A percentile compares a stretch with the other conserved stretches of the same genome.
phyloP scores from a whole-genome alignment of 2,888 invertebrate genomes.

The Iselma pallidipennis region DNA sequence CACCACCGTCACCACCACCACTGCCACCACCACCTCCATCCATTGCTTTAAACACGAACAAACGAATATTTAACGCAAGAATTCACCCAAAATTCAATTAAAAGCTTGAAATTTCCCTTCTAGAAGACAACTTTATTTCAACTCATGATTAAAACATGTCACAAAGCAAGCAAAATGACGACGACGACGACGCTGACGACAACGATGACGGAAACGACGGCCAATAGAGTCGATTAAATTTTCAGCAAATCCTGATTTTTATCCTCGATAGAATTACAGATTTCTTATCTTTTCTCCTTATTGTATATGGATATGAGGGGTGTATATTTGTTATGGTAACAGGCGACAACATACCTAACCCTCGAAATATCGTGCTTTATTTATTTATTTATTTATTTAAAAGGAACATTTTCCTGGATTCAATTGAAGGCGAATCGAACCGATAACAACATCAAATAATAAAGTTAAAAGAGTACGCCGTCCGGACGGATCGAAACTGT shows the following conservation, averaged over 20 bases:
- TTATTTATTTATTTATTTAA: conserved; percentile 2
- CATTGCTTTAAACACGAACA: conserved; percentile 23
- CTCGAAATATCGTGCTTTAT: neutral
- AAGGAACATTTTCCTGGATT: neutral
- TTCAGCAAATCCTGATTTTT: too few species aligned
- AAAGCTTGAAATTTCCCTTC: conserved; percentile 32
- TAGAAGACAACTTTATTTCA: conserved; percentile 46
- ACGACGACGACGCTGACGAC: conserved; percentile 5
- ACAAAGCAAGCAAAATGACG: conserved; percentile 1
- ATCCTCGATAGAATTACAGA: too few species aligned
- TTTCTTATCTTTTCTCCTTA: neutral
- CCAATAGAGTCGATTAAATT: too few species aligned
- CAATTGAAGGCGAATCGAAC: neutral
- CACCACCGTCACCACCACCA: neutral
- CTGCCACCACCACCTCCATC: neutral
- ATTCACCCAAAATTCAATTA: conserved; percentile 46
- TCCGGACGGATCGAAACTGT: too few species aligned
- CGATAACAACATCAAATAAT: neutral
- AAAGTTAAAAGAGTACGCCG: neutral
- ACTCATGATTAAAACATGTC: conserved; percentile 51
- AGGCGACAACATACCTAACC: neutral
- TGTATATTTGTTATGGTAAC: conserved; percentile 1
- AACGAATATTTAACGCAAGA: conserved; percentile 42
- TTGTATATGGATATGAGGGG: neutral
- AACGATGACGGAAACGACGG: too few species aligned